Conservation (phyloP, 2,113 vertebrate genomes). For the Pungitius pungitius region DNA sequence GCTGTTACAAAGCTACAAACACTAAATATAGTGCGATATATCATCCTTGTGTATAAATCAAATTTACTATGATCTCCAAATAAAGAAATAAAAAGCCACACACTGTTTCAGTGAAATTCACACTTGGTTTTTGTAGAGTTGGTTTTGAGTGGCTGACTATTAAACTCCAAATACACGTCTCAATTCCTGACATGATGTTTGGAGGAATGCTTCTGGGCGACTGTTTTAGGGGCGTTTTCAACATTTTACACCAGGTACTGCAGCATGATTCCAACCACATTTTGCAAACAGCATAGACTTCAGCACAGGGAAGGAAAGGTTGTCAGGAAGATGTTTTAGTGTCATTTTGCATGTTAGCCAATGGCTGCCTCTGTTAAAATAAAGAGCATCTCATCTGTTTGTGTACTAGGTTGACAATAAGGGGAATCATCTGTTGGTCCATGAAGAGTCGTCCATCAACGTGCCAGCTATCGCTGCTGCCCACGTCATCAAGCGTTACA, state of each 20-base stretch:
- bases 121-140: background rate
- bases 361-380: background rate
- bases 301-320: background rate
- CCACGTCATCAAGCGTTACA: constrained; percentile 97
- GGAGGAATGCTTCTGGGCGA: background rate
- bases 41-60: background rate
- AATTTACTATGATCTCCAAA: no score
- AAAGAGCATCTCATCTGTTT: background rate
- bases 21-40: background rate
- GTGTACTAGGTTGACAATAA: constrained; percentile 93
- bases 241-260: background rate
- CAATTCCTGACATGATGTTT: no score
- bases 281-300: background rate
- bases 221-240: background rate
- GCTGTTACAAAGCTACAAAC: background rate
- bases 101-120: no score
- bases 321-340: background rate
- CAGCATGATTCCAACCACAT: background rate
- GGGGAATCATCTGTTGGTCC: constrained; percentile 96
- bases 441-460: constrained; percentile 97
- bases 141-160: background rate
- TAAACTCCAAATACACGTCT: background rate
- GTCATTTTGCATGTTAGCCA: background rate
- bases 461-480: constrained; percentile 97
- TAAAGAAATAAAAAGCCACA: no score